Evolutionary conservation across 2,113 vertebrate genomes (phyloP), one percentile per base, ranked within the genome.

Genomic region (Pardalotus punctatus): DNA sequence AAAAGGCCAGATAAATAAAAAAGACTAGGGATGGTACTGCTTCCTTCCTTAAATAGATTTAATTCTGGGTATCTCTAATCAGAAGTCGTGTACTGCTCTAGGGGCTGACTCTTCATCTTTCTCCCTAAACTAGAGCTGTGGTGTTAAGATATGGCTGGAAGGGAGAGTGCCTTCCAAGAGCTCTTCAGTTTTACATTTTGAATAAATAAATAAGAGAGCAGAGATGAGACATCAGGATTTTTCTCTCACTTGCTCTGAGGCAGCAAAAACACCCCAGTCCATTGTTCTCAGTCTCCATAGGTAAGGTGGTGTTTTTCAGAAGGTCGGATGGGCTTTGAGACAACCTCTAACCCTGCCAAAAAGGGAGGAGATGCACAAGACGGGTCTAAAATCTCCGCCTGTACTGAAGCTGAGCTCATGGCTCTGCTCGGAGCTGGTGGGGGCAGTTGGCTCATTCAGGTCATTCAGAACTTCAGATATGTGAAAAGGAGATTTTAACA

Each of bases 361-460:
- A 43, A 38, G 14, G 19, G 24, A 29, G 13, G 38, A 20, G n/a
- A 1, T 25, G 54, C 60, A 36, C 40, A 23, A 18, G 33, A 4
- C 24, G 29, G 35, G 1, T 16, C 29, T 43, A 2, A 69, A 36
- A 35, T 51, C 11, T 1, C 51, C 40, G 47, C 36, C 13, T 48
- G 47, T 48, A 0, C 38, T 43, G 19, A 7, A 33, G 15, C 25
- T 6, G 61, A 47, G 24, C 1, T 0, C 10, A 0, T 3, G 12
- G 45, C 47, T 66, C 42, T 61, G 45, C 60, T 51, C 72, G 11
- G 53, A 54, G 56, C 53, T 56, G 12, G 2, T 48, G 62, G 6
- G 40, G 20, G 21, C 12, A 65, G 29, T 3, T 5, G 14, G 36
- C 45, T 19, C 47, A 47, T 48, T 48, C 22, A 12, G 9, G 6